Evolutionary conservation across 2,797 vertebrate species (phyloP).

Genomic region (Sardinella longiceps): DNA sequence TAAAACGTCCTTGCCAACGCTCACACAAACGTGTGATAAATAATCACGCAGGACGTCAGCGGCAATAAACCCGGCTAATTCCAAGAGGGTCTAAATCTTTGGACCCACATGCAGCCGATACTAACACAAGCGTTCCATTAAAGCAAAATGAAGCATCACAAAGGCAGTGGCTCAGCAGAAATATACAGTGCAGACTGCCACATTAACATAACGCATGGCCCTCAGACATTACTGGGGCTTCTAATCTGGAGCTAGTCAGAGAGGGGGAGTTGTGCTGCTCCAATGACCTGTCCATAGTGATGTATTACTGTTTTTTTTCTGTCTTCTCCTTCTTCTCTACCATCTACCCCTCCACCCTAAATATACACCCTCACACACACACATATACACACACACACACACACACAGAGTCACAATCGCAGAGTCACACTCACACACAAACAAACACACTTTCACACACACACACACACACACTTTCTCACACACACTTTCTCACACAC

Average conservation of each 20-base stretch:
- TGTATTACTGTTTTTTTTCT: conserved; percentile 78
- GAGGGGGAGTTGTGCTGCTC: conserved; percentile 72
- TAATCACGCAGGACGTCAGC: conserved; percentile 66
- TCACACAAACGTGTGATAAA: conserved; percentile 57
- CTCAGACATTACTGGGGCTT: conserved; percentile 80
- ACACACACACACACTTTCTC: not conserved
- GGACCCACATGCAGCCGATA: conserved; percentile 70
- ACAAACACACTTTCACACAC: not conserved
- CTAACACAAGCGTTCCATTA: conserved; percentile 75
- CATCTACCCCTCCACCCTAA: not conserved
- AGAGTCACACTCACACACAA: too few relatives aligned
- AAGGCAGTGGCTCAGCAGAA: conserved; percentile 82
- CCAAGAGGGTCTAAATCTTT: conserved; percentile 69
- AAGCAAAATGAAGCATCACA: conserved; percentile 78
- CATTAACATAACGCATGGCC: conserved; percentile 87
- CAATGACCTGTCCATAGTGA: conserved; percentile 84
- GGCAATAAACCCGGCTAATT: conserved; percentile 71
- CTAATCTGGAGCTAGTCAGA: conserved; percentile 85
- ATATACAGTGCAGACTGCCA: conserved; percentile 74
- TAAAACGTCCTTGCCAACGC: conserved; percentile 58
- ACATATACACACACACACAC: not conserved
- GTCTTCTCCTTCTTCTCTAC: not conserved
- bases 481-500: not conserved
- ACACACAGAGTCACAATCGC: too few relatives aligned
- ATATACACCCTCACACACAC: not conserved